phyloP scores from a whole-genome alignment of 2,113 vertebrate genomes.

The Tenebrosternarchus preto region DNA sequence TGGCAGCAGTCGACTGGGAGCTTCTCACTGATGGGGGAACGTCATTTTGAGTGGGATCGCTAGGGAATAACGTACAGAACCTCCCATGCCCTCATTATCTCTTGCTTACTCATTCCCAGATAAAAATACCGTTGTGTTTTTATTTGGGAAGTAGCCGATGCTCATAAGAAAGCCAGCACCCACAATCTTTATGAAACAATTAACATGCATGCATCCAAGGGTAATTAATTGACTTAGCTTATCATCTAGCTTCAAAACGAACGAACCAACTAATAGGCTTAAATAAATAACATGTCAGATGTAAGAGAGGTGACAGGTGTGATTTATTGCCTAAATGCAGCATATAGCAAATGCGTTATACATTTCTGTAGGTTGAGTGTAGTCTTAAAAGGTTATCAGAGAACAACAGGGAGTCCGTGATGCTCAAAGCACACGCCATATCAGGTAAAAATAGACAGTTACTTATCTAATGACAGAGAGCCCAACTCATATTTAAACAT shows the following conservation, averaged over 20 bases:
- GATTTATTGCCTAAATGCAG: slow-evolving; percentile 22
- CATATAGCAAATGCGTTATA: not conserved
- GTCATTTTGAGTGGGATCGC: slow-evolving; percentile 36
- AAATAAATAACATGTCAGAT: slow-evolving; percentile 29
- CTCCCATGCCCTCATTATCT: slow-evolving; percentile 4
- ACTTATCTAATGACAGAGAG: slow-evolving; percentile 7
- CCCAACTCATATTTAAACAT: not conserved
- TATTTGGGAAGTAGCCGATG: not conserved
- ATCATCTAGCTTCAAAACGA: slow-evolving; percentile 29
- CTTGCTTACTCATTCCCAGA: slow-evolving; percentile 15
- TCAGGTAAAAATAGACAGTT: not conserved
- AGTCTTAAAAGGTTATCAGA: slow-evolving; percentile 28
- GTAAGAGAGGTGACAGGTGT: slow-evolving; percentile 15
- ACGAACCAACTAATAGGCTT: slow-evolving; percentile 23
- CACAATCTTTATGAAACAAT: slow-evolving; percentile 18
- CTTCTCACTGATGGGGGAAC: slow-evolving; percentile 2
- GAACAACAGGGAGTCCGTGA: not conserved
- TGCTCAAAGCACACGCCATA: not conserved
- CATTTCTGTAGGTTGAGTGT: slow-evolving; percentile 3
- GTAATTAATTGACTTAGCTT: slow-evolving; percentile 37
- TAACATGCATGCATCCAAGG: slow-evolving; percentile 23
- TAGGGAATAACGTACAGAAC: not conserved
- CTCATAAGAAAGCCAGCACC: slow-evolving; percentile 12
- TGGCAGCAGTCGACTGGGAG: slow-evolving; percentile 29
- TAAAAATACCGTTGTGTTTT: not conserved